Percentiles rank a stretch among this genome's conserved stretches.
Evolutionary conservation across 1,140 invertebrate species (phyloP).

Genomic region (Drosophila hydei): DNA sequence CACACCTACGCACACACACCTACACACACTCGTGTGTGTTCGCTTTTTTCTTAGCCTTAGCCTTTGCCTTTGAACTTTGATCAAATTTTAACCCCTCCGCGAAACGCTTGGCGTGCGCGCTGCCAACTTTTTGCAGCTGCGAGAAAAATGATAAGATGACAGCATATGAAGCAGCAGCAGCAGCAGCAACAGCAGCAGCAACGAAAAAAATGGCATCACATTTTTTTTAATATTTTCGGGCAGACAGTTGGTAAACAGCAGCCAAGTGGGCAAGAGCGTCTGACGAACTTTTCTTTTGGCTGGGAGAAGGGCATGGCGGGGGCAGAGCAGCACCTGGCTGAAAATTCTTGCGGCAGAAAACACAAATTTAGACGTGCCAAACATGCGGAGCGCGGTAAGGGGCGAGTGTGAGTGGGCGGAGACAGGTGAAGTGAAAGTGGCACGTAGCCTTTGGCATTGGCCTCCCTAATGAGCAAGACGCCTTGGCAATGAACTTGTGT

Average conservation of each 20-base stretch:
- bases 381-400: background rate
- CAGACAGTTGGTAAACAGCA: conserved; percentile 77
- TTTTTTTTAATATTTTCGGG: conserved; percentile 71
- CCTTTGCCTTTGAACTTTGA: conserved; percentile 75
- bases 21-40: conserved; percentile 2
- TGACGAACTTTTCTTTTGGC: conserved; percentile 4
- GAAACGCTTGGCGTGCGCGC: conserved; percentile 19
- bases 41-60: conserved; percentile 38
- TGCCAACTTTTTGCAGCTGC: conserved; percentile 38
- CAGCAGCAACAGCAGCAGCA: conserved; percentile 17
- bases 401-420: background rate
- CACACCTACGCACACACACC: background rate
- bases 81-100: conserved; percentile 70
- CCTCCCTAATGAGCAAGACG: conserved; percentile 71
- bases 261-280: conserved; percentile 24
- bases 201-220: conserved; percentile 68
- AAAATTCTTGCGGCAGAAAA: conserved; percentile 42
- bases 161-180: conserved; percentile 60
- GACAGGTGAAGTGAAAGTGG: conserved; percentile 24
- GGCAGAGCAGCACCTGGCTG: conserved; percentile 58
- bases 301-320: background rate
- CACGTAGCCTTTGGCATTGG: conserved; percentile 79
- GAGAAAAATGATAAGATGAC: conserved; percentile 81
- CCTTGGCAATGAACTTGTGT: conserved; percentile 66
- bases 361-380: conserved; percentile 53